Evolutionary conservation across 1,140 invertebrate genomes (phyloP).

Genomic region (Hypothenemus hampei): DNA sequence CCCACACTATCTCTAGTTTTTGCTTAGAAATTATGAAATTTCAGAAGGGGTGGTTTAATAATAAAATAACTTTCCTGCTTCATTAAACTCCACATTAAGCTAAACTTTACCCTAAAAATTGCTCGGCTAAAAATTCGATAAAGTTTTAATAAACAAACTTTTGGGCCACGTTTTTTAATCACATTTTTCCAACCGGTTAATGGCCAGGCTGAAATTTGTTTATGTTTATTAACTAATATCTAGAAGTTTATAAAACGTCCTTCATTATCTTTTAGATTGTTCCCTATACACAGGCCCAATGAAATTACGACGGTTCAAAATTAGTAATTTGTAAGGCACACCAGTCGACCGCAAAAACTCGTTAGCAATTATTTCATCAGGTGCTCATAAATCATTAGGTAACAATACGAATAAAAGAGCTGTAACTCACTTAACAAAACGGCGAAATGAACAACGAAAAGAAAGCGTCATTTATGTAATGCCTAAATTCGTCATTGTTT

Average conservation of each 20-base stretch:
- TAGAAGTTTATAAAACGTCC: background rate
- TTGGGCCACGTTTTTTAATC: no score
- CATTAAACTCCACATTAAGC: background rate
- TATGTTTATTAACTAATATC: background rate
- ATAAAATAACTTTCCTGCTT: background rate
- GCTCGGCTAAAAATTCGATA: background rate
- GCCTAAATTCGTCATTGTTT: conserved; percentile 8
- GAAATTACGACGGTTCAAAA: conserved; percentile 3
- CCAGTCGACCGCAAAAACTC: conserved; percentile 3
- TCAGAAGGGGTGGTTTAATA: no score
- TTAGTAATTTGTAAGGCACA: conserved; percentile 4
- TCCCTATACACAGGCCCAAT: background rate
- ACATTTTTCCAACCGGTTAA: no score
- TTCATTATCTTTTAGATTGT: background rate
- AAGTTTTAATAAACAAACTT: conserved; percentile 3
- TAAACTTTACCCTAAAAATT: background rate
- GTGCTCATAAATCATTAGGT: conserved; percentile 14
- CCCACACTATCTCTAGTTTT: no score
- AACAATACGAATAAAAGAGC: conserved; percentile 9
- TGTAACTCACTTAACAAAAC: conserved; percentile 13
- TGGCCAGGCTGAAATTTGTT: background rate
- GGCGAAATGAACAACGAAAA: conserved; percentile 2
- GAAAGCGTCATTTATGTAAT: conserved; percentile 11
- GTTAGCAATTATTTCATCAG: conserved; percentile 17
- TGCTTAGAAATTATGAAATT: no score